Percentiles rank a stretch among this genome's conserved stretches.
Evolutionary conservation across 2,797 vertebrate genomes (phyloP).

Genomic region (Sebastes hopkinsi): DNA sequence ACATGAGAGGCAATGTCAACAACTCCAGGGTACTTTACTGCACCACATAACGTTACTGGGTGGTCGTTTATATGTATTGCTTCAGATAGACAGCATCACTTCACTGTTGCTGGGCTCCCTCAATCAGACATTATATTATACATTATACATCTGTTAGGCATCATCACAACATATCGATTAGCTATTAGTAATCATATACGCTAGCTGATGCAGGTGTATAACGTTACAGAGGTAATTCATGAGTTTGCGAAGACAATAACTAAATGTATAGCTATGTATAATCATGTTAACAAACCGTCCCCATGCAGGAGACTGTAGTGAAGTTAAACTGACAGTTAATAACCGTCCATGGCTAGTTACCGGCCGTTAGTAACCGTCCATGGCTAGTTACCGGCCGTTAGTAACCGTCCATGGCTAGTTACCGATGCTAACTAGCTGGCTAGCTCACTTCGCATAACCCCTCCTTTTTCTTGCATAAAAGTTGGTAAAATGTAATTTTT

Average conservation of each 20-base stretch:
- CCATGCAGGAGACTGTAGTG: not conserved
- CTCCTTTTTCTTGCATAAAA: not conserved
- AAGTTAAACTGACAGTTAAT: not conserved
- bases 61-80: not conserved
- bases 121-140: not conserved
- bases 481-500: not conserved
- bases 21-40: not conserved
- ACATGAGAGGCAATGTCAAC: not conserved
- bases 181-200: not conserved
- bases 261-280: not conserved
- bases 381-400: constrained; percentile 2
- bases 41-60: not conserved
- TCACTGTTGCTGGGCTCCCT: not conserved
- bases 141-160: not conserved
- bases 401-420: not conserved
- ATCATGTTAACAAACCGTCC: not conserved
- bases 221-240: not conserved
- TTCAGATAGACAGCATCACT: not conserved
- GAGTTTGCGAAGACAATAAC: not conserved
- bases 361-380: not conserved
- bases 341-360: no score
- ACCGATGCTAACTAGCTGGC: constrained; percentile 64
- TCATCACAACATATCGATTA: not conserved
- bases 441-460: constrained; percentile 37
- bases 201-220: not conserved